These are phyloP conservation scores for Stenoptilia bipunctidactyla DNA, from an alignment of 2,888 invertebrate species.

Conservation along the genomic window DNA sequence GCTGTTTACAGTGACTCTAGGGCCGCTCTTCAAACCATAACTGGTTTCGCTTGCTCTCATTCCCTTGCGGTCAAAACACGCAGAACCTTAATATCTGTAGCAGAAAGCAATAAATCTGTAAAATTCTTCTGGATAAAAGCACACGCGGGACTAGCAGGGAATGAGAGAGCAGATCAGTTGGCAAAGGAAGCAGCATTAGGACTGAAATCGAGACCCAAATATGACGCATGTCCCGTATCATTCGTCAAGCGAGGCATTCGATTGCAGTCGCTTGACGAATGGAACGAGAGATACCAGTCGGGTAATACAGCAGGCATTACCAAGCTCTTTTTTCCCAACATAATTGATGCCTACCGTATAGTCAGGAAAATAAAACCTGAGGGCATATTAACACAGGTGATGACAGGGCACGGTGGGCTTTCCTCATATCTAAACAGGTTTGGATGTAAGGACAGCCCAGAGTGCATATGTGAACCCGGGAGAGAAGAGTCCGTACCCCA, in stretches of 20 bases:
- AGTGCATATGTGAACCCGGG: too few species aligned
- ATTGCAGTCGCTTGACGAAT: too few species aligned
- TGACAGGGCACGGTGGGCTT: not conserved
- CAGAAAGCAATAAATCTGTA: not conserved
- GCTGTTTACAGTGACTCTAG: not conserved
- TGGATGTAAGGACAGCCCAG: too few species aligned
- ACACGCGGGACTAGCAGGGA: too few species aligned
- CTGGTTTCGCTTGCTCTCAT: not conserved
- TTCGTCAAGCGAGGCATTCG: too few species aligned
- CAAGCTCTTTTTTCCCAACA: too few species aligned
- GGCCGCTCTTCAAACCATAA: not conserved
- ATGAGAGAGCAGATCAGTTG: too few species aligned
- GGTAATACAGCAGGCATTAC: too few species aligned
- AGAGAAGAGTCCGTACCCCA: not conserved
- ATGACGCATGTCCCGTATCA: not conserved
- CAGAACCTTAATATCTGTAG: not conserved
- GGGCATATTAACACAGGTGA: not conserved
- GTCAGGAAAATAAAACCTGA: not conserved
- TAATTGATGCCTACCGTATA: not conserved
- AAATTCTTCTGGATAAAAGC: too few species aligned
- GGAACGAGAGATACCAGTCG: too few species aligned
- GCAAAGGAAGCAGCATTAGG: not conserved
- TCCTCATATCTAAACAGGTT: not conserved
- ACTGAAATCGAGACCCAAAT: not conserved
- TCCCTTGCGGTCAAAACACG: not conserved